These are phyloP conservation scores for Gopherus flavomarginatus DNA, from an alignment of 2,113 vertebrate genomes.

Conservation along the genomic window DNA sequence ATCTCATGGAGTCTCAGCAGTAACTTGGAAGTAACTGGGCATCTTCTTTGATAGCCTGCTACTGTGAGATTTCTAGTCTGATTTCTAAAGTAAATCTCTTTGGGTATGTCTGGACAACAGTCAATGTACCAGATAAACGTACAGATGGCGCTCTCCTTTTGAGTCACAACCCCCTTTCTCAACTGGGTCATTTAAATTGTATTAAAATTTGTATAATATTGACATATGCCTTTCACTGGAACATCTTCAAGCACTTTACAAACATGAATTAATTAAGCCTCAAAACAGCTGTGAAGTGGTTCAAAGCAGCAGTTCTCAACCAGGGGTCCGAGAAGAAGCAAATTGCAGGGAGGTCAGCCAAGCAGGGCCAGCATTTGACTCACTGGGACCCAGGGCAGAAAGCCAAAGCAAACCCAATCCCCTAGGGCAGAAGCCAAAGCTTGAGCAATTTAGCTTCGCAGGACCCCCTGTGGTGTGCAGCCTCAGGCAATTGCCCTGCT, in stretches of 20 bases:
- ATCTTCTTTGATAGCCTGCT: neutral
- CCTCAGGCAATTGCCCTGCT: no score
- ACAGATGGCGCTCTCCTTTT: slow-evolving; percentile 40
- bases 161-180: neutral
- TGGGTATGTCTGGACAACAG: rapidly evolving
- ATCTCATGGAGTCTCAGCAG: neutral
- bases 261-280: neutral
- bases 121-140: neutral
- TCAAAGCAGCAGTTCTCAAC: neutral
- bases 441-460: no score
- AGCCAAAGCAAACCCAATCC: no score
- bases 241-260: slow-evolving; percentile 32
- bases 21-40: neutral
- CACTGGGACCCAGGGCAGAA: no score
- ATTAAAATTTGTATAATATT: neutral
- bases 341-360: no score
- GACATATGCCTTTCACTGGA: slow-evolving; percentile 62
- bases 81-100: slow-evolving; percentile 26
- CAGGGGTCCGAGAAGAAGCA: no score
- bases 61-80: neutral
- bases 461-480: no score
- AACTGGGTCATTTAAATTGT: slow-evolving; percentile 8
- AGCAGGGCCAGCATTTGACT: no score
- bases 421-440: no score
- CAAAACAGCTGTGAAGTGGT: neutral